phyloP scores from a whole-genome alignment of 2,888 invertebrate species.

The Tetramorium bicarinatum region DNA sequence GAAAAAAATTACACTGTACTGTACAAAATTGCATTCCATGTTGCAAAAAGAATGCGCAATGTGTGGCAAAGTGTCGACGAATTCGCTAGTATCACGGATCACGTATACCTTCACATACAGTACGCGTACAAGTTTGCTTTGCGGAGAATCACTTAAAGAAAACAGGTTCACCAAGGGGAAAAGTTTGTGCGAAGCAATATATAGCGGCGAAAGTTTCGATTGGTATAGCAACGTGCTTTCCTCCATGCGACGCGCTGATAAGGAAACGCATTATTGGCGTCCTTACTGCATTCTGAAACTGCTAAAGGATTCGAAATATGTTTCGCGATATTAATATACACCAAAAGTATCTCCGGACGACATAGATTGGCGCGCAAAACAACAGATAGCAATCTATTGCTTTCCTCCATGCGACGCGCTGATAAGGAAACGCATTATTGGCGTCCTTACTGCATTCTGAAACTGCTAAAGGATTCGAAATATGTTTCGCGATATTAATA shows the following conservation, averaged over 20 bases:
- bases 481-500: conserved; percentile 11
- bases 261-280: conserved; percentile 10
- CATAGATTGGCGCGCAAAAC: background rate
- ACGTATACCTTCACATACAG: background rate
- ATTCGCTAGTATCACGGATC: background rate
- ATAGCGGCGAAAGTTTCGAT: conserved; percentile 18
- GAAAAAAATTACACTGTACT: background rate
- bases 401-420: background rate
- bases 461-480: background rate
- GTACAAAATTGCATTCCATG: conserved; percentile 17
- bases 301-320: background rate
- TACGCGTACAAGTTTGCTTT: background rate
- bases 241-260: background rate
- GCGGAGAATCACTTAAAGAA: conserved; percentile 11
- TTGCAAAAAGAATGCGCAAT: background rate
- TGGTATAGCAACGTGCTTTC: background rate
- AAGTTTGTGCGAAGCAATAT: conserved; percentile 22
- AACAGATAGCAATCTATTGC: background rate
- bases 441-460: background rate
- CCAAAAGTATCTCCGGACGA: background rate
- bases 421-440: conserved; percentile 22
- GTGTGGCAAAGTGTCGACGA: background rate
- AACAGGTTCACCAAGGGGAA: conserved; percentile 14
- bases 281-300: conserved; percentile 1
- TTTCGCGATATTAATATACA: conserved; percentile 13